Percentiles rank a stretch among this genome's conserved stretches.
Evolutionary conservation across 2,797 vertebrate species (phyloP).

Genomic region (Sebastes hubbsi): DNA sequence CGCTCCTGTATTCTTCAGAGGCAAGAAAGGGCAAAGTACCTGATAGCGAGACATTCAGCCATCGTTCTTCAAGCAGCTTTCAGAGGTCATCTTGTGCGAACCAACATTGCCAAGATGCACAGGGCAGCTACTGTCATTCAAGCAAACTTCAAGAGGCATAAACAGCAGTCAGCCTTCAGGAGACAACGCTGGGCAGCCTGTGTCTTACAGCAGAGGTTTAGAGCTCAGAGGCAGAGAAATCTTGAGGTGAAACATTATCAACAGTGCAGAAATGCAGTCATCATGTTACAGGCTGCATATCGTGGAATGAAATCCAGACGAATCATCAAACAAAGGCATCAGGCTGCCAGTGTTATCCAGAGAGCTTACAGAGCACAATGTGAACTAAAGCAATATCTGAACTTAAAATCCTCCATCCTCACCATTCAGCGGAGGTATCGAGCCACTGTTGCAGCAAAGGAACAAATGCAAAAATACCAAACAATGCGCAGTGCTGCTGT

Average conservation of each 20-base stretch:
- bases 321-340: constrained; percentile 3
- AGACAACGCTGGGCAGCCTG: background rate
- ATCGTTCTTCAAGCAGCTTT: constrained; percentile 13
- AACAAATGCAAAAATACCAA: constrained; percentile 3
- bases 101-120: background rate
- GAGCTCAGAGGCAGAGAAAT: constrained; percentile 20
- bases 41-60: background rate
- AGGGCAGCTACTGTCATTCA: background rate
- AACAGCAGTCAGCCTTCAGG: background rate
- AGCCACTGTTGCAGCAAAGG: background rate
- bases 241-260: background rate
- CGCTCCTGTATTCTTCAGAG: constrained; percentile 33
- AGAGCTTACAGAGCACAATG: constrained; percentile 16
- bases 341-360: constrained; percentile 55
- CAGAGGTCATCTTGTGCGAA: constrained; percentile 4
- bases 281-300: constrained; percentile 64
- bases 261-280: background rate
- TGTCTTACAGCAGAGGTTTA: background rate
- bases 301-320: constrained; percentile 46
- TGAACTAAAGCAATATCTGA: constrained; percentile 8
- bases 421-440: constrained; percentile 32
- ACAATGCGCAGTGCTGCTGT: background rate
- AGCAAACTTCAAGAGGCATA: background rate
- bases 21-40: background rate
- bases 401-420: background rate